phyloP scores from a whole-genome alignment of 2,113 vertebrate genomes.

The Ptyas mucosa region DNA sequence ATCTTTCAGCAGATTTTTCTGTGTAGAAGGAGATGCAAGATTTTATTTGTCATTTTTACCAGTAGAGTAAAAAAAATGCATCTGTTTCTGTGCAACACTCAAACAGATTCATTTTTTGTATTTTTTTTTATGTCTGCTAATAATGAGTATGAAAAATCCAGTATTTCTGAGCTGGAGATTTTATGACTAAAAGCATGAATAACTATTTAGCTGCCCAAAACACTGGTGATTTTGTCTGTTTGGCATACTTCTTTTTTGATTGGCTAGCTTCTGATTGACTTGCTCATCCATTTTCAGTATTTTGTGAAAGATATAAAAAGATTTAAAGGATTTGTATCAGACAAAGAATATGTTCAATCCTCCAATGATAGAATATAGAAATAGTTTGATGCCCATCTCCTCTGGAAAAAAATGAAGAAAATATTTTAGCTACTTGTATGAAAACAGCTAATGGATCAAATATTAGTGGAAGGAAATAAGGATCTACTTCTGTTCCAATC shows the following conservation, averaged over 20 bases:
- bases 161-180: constrained; percentile 14
- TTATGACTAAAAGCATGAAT: constrained; percentile 6
- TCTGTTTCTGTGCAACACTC: background rate
- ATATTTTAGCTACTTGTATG: background rate
- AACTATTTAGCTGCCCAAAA: background rate
- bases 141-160: background rate
- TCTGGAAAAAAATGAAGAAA: background rate
- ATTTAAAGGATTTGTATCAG: background rate
- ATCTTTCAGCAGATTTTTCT: constrained; percentile 6
- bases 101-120: background rate
- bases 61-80: constrained; percentile 17
- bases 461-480: background rate
- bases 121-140: background rate
- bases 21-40: background rate
- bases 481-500: background rate
- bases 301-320: background rate
- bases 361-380: background rate
- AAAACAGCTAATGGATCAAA: background rate
- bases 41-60: background rate
- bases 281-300: background rate
- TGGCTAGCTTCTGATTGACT: background rate
- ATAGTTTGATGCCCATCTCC: background rate
- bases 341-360: background rate
- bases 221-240: background rate
- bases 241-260: background rate